phyloP scores from a whole-genome alignment of 1,140 invertebrate species.

The Pemphigus obesinymphae region DNA sequence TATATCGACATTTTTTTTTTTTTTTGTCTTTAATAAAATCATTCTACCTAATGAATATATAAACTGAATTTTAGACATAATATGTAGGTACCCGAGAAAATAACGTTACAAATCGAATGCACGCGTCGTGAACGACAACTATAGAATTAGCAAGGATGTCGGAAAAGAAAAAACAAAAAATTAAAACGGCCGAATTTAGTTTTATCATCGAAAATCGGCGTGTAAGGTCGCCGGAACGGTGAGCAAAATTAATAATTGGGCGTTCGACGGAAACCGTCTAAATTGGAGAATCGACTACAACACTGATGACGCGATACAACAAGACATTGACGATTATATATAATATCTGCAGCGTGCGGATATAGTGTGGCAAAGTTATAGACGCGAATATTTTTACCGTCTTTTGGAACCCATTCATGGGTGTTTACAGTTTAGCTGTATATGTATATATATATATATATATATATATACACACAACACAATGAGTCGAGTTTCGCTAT shows the following conservation, averaged over 20 bases:
- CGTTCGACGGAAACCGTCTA: conserved; percentile 14
- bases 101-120: background rate
- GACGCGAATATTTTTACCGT: conserved; percentile 12
- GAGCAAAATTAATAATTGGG: conserved; percentile 19
- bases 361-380: too few species aligned
- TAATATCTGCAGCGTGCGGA: too few species aligned
- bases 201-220: background rate
- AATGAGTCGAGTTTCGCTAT: conserved; percentile 20
- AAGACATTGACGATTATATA: background rate
- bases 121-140: background rate
- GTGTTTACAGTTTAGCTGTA: background rate
- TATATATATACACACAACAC: too few species aligned
- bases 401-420: background rate
- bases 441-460: too few species aligned
- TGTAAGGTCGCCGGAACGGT: conserved; percentile 6
- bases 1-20: background rate
- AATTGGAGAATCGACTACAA: background rate
- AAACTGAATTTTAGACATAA: too few species aligned
- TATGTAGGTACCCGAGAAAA: background rate
- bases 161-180: background rate
- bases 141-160: background rate
- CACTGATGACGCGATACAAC: background rate
- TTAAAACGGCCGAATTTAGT: background rate
- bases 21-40: background rate
- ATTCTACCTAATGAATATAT: background rate